phyloP scores from a whole-genome alignment of 2,888 invertebrate genomes.

The Zaprionus obscuricornis region DNA sequence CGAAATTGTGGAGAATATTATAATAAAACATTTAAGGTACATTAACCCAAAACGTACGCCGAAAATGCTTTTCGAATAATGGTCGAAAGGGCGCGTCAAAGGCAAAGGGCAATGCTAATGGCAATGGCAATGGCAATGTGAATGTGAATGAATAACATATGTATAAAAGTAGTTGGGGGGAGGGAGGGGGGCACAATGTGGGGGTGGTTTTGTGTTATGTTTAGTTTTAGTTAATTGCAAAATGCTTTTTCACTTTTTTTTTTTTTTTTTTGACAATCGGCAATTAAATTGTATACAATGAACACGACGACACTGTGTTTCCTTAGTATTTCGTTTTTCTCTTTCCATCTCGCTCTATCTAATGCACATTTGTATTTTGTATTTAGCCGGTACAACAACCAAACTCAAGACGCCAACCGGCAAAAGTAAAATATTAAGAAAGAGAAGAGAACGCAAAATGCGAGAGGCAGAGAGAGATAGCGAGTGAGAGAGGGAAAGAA shows the following conservation, averaged over 20 bases:
- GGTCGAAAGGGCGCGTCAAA: conserved; percentile 27
- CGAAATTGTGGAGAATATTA: conserved; percentile 51
- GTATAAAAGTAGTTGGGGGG: too few relatives aligned
- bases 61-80: conserved; percentile 16
- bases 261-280: too few relatives aligned
- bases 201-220: too few relatives aligned
- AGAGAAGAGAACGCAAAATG: conserved; percentile 44
- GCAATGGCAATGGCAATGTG: too few relatives aligned
- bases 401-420: conserved; percentile 46
- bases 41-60: conserved; percentile 58
- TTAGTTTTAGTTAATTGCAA: too few relatives aligned
- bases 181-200: too few relatives aligned
- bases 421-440: conserved; percentile 34
- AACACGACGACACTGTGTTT: too few relatives aligned
- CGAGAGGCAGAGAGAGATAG: conserved; percentile 29
- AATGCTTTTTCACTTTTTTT: too few relatives aligned
- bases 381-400: conserved; percentile 56
- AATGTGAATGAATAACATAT: too few relatives aligned
- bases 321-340: too few relatives aligned
- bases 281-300: too few relatives aligned
- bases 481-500: conserved; percentile 17
- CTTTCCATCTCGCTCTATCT: too few relatives aligned
- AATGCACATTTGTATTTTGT: conserved; percentile 27
- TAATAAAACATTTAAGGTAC: conserved; percentile 78
- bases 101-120: conserved; percentile 37